Percentiles rank a stretch among this genome's conserved stretches.
phyloP scores from a whole-genome alignment of 2,797 vertebrate genomes.

The Lacerta viridis region DNA sequence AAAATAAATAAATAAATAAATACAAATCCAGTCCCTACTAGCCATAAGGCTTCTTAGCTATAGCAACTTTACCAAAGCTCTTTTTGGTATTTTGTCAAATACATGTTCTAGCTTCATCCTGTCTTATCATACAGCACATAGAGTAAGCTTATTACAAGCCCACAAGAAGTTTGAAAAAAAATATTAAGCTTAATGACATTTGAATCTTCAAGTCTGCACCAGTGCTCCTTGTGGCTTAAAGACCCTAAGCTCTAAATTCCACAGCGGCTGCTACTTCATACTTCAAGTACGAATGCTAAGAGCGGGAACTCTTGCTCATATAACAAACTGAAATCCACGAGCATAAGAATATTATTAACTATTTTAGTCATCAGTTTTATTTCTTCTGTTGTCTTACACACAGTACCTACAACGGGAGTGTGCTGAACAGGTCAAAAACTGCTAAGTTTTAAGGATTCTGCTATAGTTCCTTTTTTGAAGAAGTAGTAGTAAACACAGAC shows the following conservation, averaged over 20 bases:
- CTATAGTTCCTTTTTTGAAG: not conserved
- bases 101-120: slow-evolving; percentile 51
- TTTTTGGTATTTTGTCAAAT: slow-evolving; percentile 59
- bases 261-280: slow-evolving; percentile 44
- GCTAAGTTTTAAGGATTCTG: not conserved
- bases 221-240: slow-evolving; percentile 65
- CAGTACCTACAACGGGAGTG: not conserved
- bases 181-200: slow-evolving; percentile 67
- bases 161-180: slow-evolving; percentile 67
- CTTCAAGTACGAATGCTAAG: slow-evolving; percentile 58
- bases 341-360: slow-evolving; percentile 35
- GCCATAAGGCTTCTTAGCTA: slow-evolving; percentile 33
- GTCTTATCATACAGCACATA: slow-evolving; percentile 60
- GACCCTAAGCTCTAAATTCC: slow-evolving; percentile 66
- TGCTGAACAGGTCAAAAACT: slow-evolving; percentile 3
- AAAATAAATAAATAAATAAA: slow-evolving; percentile 46
- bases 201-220: slow-evolving; percentile 70
- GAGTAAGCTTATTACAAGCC: slow-evolving; percentile 65
- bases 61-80: slow-evolving; percentile 54
- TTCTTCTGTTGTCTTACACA: not conserved
- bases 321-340: slow-evolving; percentile 56
- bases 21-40: slow-evolving; percentile 11
- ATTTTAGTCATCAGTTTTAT: not conserved
- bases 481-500: not conserved
- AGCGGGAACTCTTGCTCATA: slow-evolving; percentile 52